These are phyloP conservation scores for Verasper variegatus DNA, from an alignment of 2,113 vertebrate genomes.

Conservation along the genomic window DNA sequence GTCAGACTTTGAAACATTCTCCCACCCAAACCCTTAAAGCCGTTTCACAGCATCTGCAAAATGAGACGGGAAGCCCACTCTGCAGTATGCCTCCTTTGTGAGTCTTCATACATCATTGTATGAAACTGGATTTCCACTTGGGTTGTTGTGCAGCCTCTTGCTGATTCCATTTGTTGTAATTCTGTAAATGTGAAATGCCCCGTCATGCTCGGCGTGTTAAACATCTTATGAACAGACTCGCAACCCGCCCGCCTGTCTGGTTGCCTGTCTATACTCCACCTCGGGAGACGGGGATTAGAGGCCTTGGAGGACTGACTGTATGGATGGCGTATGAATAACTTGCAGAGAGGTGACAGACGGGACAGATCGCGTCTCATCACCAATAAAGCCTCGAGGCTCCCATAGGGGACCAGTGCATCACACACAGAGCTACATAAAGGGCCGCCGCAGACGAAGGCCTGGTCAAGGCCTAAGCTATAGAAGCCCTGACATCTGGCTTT, in stretches of 20 bases:
- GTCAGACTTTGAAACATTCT: background rate
- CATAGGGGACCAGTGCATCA: slow-evolving; percentile 78
- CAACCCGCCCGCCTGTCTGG: slow-evolving; percentile 74
- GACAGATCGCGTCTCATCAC: slow-evolving; percentile 85
- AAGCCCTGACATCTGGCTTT: slow-evolving; percentile 85
- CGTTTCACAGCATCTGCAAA: slow-evolving; percentile 5
- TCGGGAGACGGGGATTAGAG: slow-evolving; percentile 83
- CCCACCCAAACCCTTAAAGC: background rate
- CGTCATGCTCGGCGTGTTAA: slow-evolving; percentile 74
- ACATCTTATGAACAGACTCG: slow-evolving; percentile 76
- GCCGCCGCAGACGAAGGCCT: slow-evolving; percentile 81
- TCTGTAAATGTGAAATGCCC: slow-evolving; percentile 72
- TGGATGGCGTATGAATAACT: slow-evolving; percentile 81
- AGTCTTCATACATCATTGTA: slow-evolving; percentile 37
- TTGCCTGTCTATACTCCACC: slow-evolving; percentile 76
- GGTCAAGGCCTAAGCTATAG: slow-evolving; percentile 84
- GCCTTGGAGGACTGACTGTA: slow-evolving; percentile 82
- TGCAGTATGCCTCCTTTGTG: background rate
- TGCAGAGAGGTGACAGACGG: slow-evolving; percentile 84
- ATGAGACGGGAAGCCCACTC: slow-evolving; percentile 10
- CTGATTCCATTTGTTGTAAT: slow-evolving; percentile 59
- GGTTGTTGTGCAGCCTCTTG: slow-evolving; percentile 56
- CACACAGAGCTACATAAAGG: slow-evolving; percentile 81
- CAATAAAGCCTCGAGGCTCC: slow-evolving; percentile 83
- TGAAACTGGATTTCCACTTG: slow-evolving; percentile 49